Evolutionary conservation across 1,140 invertebrate genomes (phyloP), one percentile per base, ranked within the genome.

Genomic region (Telenomus remus): DNA sequence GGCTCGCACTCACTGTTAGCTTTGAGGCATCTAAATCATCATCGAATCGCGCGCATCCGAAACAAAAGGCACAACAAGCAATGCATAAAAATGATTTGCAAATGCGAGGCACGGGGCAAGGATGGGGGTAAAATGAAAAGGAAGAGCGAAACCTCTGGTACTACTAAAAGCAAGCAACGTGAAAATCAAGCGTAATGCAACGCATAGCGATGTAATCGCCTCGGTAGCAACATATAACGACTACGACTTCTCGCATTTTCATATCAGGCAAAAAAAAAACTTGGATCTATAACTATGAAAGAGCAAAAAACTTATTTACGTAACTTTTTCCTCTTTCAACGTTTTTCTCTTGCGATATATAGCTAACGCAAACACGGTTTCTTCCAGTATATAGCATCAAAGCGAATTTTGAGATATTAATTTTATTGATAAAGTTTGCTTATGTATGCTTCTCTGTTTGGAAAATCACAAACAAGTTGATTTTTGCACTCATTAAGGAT

Each of bases 191-290:
- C 61, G 61, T 50, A 71, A 76, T 66, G 60, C 65, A 65, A 68
- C 68, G 65, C 73, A 74, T 66, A 70, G 48, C 73, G 73, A 76
- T 76, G 61, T 68, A 71, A 76, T 66, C 66, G 66, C 74, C 74
- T 59, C 61, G 43, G 73, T 66, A 76, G 51, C 13, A 76, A 16
- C 73, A 27, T 27, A 39, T 70, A 69, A 76, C 65, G 65, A 76
- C 73, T 43, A 34, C 59, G 44, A 53, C 44, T 76, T 76, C 63
- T 59, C 6, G 19, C 63, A 65, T 60, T 76, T 75, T 70, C 70
- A 60, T 61, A 54, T 59, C 35, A n/a, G 46, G 64, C 27, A 75
- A 75, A 63, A 69, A 69, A 75, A 75, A 56, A 69, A 69, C 12
- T 51, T 55, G 9, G 61, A 27, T n/a, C 50, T 19, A 60, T 53